Base-by-base conservation (phyloP, 2,113 vertebrate genomes). In the Hyaena hyaena region DNA sequence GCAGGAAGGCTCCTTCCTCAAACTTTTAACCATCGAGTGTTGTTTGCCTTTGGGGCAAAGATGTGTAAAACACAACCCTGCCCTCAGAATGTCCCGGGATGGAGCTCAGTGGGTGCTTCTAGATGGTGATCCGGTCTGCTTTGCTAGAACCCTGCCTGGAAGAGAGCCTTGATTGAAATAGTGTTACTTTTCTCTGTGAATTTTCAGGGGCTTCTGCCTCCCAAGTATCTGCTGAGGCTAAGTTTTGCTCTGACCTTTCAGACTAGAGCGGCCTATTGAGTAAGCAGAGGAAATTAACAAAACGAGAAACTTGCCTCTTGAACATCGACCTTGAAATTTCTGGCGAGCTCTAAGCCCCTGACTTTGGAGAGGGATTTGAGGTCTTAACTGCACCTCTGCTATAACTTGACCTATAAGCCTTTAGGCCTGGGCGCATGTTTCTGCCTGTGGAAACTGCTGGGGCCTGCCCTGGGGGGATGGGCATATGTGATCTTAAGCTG, bases 331-430 rank as follows among this genome's bases (percentile, higher is more conserved):
- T 95, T 77, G 80, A 88, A 39, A 61, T 53, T 93, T 89, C 84
- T 94, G 82, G 88, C 66, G 77, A 87, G 65, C 33, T 74, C 80
- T 92, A 95, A 96, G 84, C 76, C 90, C 66, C 71, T 17, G 88
- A 96, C 85, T 79, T 71, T 48, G 81, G 92, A 76, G 94, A 97
- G 53, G 96, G 96, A 97, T 96, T 95, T 97, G 86, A 77, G 39
- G 93, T 96, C 96, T 97, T 96, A 95, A 68, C 65, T 16, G 93
- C 76, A 97, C 94, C 88, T 96, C 76, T 39, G 74, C 35, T 84
- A 88, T 73, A 84, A 95, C 94, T 89, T 95, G 95, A 90, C 94
- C 94, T 90, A 2, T 85, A 95, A 98, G 95, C 95, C 94, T 84
- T 96, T 96, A 97, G 95, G 90, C 95, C 71, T 23, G 53, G 87